phyloP scores from a whole-genome alignment of 2,797 vertebrate genomes.

The Catostomus latipinnis region DNA sequence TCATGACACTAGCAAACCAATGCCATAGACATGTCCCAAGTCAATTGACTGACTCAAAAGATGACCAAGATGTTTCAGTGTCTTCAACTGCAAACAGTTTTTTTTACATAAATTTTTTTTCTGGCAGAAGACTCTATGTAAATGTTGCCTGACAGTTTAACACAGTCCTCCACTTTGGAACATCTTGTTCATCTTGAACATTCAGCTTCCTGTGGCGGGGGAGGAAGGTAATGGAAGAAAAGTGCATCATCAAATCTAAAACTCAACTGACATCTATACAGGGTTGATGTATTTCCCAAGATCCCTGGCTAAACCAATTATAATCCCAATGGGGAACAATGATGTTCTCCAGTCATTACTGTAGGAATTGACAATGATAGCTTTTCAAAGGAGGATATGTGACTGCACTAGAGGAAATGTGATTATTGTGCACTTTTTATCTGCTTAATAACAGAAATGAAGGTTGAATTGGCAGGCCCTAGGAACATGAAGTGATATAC shows the following conservation, averaged over 20 bases:
- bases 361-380: constrained; percentile 47
- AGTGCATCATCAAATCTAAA: constrained; percentile 56
- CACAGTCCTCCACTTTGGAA: constrained; percentile 22
- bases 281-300: constrained; percentile 46
- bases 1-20: neutral
- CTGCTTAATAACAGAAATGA: constrained; percentile 19
- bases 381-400: constrained; percentile 37
- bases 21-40: neutral
- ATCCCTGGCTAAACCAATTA: constrained; percentile 49
- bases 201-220: constrained; percentile 51
- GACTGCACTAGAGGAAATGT: constrained; percentile 28
- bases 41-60: neutral
- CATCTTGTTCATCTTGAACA: constrained; percentile 33
- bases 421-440: constrained; percentile 34
- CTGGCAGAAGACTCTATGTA: neutral
- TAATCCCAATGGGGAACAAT: constrained; percentile 35
- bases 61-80: constrained; percentile 8
- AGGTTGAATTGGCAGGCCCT: neutral
- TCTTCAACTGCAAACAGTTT: constrained; percentile 6
- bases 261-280: constrained; percentile 47
- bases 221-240: constrained; percentile 32
- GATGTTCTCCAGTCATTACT: constrained; percentile 49
- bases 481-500: constrained; percentile 11
- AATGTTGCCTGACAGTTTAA: constrained; percentile 17
- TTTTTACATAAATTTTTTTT: constrained; percentile 19